Evolutionary conservation across 2,797 vertebrate species (phyloP).

Genomic region (Pangasius mekongensis): DNA sequence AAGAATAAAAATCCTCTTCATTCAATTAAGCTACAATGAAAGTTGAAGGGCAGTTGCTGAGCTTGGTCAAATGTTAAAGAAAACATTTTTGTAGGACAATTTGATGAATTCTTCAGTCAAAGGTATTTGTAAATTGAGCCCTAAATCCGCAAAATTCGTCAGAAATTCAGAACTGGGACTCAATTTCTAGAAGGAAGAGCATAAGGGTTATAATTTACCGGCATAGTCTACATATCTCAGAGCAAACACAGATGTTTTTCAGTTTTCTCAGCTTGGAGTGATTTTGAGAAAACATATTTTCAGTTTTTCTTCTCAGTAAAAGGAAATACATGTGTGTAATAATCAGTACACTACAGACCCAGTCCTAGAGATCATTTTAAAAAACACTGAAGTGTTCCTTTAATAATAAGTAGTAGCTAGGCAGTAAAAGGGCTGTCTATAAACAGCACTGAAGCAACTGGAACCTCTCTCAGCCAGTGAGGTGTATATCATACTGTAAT

Average conservation of each 20-base stretch:
- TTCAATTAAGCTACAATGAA: background rate
- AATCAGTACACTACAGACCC: background rate
- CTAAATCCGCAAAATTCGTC: background rate
- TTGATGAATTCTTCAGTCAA: background rate
- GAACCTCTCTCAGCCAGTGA: background rate
- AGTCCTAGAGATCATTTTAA: background rate
- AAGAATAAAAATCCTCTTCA: background rate
- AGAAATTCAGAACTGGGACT: background rate
- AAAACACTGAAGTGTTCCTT: no score
- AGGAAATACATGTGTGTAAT: background rate
- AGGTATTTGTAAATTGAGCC: background rate
- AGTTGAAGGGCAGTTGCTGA: background rate
- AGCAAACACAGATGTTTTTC: background rate
- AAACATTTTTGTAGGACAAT: background rate
- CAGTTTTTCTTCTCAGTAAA: background rate
- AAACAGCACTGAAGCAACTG: background rate
- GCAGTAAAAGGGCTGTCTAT: constrained; percentile 10
- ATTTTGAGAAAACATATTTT: background rate
- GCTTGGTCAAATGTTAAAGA: background rate
- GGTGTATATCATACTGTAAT: constrained; percentile 8
- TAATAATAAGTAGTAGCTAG: background rate
- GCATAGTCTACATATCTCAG: background rate
- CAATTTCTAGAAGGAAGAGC: background rate
- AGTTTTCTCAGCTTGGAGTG: background rate
- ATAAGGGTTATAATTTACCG: background rate